Conservation (phyloP, 2,797 vertebrate genomes). For the Danio aesculapii region DNA sequence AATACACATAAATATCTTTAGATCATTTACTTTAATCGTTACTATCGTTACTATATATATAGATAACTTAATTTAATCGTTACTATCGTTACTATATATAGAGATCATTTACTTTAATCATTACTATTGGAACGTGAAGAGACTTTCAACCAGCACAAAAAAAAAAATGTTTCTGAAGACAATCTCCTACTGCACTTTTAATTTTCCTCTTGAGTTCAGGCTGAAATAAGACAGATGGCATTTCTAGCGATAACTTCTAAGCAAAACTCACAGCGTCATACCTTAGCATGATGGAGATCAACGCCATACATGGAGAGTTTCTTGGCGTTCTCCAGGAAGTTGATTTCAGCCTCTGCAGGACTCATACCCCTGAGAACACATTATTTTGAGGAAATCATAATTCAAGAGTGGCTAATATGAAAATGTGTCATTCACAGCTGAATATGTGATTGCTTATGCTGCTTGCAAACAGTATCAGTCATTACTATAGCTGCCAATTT, state of each 20-base stretch:
- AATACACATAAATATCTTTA: too few relatives aligned
- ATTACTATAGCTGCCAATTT: neutral
- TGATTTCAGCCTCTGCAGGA: slow-evolving; percentile 96
- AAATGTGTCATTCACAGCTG: neutral
- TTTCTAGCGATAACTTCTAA: neutral
- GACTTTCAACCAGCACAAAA: too few relatives aligned
- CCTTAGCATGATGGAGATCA: slow-evolving; percentile 97
- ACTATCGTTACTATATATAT: too few relatives aligned
- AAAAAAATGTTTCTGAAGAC: too few relatives aligned
- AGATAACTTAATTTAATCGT: too few relatives aligned
- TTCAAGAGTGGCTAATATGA: neutral
- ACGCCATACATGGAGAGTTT: slow-evolving; percentile 99
- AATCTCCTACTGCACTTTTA: too few relatives aligned
- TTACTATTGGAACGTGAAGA: too few relatives aligned
- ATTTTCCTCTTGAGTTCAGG: too few relatives aligned
- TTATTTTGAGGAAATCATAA: slow-evolving; percentile 7
- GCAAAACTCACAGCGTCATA: slow-evolving; percentile 63
- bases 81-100: too few relatives aligned
- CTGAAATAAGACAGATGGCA: neutral
- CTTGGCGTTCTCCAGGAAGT: slow-evolving; percentile 98
- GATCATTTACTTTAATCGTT: too few relatives aligned
- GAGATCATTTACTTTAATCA: too few relatives aligned
- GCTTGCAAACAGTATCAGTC: neutral
- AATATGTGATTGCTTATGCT: neutral
- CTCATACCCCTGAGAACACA: slow-evolving; percentile 90